Percentiles rank a stretch among this genome's conserved stretches.
Conservation (phyloP, 1,140 invertebrate species). For the Neodiprion pinetum region DNA sequence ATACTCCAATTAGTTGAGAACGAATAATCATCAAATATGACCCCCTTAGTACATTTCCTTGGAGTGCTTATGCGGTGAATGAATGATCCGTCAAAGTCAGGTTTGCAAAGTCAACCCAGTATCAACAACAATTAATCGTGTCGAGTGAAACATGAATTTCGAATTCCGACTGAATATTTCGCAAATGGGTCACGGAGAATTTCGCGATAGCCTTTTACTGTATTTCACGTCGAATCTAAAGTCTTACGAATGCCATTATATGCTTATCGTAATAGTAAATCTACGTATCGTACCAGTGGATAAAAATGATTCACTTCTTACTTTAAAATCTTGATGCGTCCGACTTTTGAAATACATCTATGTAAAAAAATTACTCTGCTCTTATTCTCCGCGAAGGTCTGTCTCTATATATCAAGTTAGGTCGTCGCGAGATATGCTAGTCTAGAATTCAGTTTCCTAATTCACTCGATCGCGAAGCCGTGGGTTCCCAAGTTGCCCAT, state of each 20-base stretch:
- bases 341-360: constrained; percentile 10
- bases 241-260: background rate
- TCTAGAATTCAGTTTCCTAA: constrained; percentile 45
- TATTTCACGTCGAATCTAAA: background rate
- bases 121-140: too few relatives aligned
- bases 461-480: constrained; percentile 50
- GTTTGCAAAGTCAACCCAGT: too few relatives aligned
- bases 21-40: too few relatives aligned
- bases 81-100: too few relatives aligned
- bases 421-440: constrained; percentile 31
- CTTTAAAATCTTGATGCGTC: background rate
- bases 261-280: too few relatives aligned
- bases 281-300: too few relatives aligned
- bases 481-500: constrained; percentile 48
- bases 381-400: too few relatives aligned
- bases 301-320: too few relatives aligned
- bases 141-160: too few relatives aligned
- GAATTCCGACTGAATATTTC: background rate
- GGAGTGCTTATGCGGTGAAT: too few relatives aligned
- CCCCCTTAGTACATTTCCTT: too few relatives aligned
- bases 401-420: constrained; percentile 7
- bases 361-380: background rate
- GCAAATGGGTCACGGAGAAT: background rate
- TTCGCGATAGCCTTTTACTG: background rate
- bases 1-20: too few relatives aligned